Evolutionary conservation across 2,113 vertebrate genomes (phyloP), one percentile per base, ranked within the genome.

Genomic region (Numenius arquata): DNA sequence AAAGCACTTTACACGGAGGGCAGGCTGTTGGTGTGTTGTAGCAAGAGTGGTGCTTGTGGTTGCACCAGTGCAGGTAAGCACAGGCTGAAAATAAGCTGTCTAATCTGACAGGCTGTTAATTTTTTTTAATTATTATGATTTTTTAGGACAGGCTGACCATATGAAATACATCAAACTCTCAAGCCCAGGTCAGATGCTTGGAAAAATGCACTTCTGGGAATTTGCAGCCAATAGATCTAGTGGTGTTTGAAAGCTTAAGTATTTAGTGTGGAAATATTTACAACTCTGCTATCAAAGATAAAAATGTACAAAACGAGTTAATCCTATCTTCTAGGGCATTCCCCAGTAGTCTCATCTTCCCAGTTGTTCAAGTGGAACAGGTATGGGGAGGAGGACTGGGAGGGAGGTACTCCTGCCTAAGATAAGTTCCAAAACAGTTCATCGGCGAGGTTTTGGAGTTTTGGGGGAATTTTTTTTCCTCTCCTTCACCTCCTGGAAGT

Each of bases 381-480:
- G 34, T 40, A 25, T 3, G 5, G 18, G 4, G 29, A 50, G 11
- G 20, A 55, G 30, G 23, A 34, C 55, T 84, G 26, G 25, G 15
- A 62, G 36, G 27, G 40, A 74, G 23, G 41, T 45, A 40, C 13
- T 89, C 26, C 34, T 53, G 66, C 23, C 29, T 32, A 43, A 78
- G 26, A 12, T 48, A 25, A 43, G 4, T 77, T 94, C 75, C 15
- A 47, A 40, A 48, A 16, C 17, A 68, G 17, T 38, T 75, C 8
- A 14, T 78, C 26, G 22, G 30, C 36, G 70, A 48, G 27, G 41
- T 34, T 52, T 6, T 45, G 17, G 45, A 53, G 25, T 22, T 70
- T 45, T 20, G 2, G 0, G 1, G 7, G 25, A 6, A 7, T 3
- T 43, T 70, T 56, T 34, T 21, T 10, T 21, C 19, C 15, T 2